Evolutionary conservation across 2,113 vertebrate species (phyloP).

Genomic region (Notarius quadriscutis): DNA sequence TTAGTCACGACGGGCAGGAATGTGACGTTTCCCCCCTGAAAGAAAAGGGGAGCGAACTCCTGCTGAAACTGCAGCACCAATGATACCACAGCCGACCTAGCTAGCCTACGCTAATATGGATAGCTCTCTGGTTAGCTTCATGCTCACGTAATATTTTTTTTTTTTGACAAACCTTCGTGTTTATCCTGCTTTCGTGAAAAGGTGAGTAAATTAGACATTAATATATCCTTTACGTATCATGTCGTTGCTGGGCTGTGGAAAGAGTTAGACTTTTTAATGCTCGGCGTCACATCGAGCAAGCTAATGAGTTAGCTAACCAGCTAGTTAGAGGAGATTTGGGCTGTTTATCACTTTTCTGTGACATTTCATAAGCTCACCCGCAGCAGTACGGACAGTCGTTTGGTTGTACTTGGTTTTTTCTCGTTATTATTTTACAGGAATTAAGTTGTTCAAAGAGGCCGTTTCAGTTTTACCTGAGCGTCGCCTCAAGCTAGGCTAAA

Average conservation of each 20-base stretch:
- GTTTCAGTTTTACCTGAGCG: neutral
- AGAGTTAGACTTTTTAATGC: neutral
- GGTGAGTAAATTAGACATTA: conserved; percentile 35
- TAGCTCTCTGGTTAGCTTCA: conserved; percentile 43
- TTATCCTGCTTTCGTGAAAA: conserved; percentile 29
- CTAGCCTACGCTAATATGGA: conserved; percentile 36
- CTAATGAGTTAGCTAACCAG: conserved; percentile 23
- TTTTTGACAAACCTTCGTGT: conserved; percentile 23
- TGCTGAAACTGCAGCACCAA: conserved; percentile 42
- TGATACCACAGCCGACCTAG: conserved; percentile 36
- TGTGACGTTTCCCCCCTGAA: neutral
- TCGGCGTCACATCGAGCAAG: conserved; percentile 33
- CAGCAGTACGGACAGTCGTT: neutral
- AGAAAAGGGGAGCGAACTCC: conserved; percentile 36
- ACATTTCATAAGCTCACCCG: neutral
- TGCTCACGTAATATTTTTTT: neutral
- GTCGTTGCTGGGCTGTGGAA: neutral
- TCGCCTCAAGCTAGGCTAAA: neutral
- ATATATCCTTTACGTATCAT: neutral
- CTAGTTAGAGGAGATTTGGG: neutral
- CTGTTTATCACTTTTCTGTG: neutral
- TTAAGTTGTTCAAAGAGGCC: neutral
- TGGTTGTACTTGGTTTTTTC: neutral
- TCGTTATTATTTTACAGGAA: neutral
- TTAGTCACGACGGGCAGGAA: conserved; percentile 12